Evolutionary conservation across 2,797 vertebrate species (phyloP), one percentile per base, ranked within the genome.

Genomic region (Gymnopithys bicolor): DNA sequence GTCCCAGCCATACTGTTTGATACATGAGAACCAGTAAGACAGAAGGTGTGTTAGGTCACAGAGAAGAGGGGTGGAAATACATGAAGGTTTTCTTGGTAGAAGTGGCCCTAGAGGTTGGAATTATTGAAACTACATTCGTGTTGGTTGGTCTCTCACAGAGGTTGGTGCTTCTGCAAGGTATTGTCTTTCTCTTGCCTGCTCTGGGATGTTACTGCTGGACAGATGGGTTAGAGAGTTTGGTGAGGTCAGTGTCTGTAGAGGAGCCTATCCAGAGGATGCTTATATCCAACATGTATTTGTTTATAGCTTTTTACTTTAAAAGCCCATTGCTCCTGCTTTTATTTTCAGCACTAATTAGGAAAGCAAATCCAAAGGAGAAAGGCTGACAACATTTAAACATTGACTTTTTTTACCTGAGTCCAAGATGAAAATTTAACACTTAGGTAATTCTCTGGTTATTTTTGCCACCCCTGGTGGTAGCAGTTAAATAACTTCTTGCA

Each of bases 231-330:
- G 51, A 71, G 70, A 82, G 37, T 25, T 81, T 83, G 60, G 8
- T 74, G 59, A 85, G 28, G 6, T 66, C 46, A 28, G 24, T 60
- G 33, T 70, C 35, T 82, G 25, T 63, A 35, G 35, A 76, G 35
- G 33, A 84, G 24, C n/a, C 24, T 75, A n/a, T 45, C 39, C 59
- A 58, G 53, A 62, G 73, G 37, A 68, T 89, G 74, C 64, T 94
- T 93, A 49, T 70, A 10, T 56, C 49, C 82, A 74, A 28, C 17
- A 22, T 39, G 19, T 60, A 35, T 68, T 84, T 87, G 13, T 79
- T 87, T 76, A 37, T 25, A 46, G 35, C 13, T 73, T 93, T 86
- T 53, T 49, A 41, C 85, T 94, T 75, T 4, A 79, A 89, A 95
- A 92, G 7, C 28, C 9, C 8, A 14, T 56, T 67, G 22, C 48